Evolutionary conservation across 2,888 invertebrate genomes (phyloP), one percentile per base, ranked within the genome.

Genomic region (Drosophila vallismaia): DNA sequence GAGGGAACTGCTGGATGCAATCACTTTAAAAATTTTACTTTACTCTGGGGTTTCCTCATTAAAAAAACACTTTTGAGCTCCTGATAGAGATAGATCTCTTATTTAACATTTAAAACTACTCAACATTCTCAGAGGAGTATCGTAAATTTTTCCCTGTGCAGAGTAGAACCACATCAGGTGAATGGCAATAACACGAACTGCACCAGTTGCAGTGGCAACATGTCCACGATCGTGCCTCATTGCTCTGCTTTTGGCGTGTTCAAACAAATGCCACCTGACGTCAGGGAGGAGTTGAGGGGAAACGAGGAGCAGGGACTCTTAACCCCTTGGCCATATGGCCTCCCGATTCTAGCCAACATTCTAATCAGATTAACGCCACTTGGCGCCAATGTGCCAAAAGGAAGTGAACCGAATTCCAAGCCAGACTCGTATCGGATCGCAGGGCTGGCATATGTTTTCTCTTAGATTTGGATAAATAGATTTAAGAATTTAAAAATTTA

Each of bases 351-450:
- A 67, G 55, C 67, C 67, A 36, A 73, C 83, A 77, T 82, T 85
- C 81, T 85, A 85, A 81, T 81, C 81, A 79, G 86, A 85, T 81
- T 85, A 85, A 69, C 82, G 85, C 76, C 70, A 80, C 76, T 75
- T 76, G 85, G 85, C 81, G 85, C 76, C 82, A 76, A 78, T 75
- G 60, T 57, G 81, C 45, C 64, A 77, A 79, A 50, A 46, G 59
- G 55, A 53, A 69, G 56, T 53, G 71, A 36, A 53, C 42, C 44
- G 50, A 19, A 64, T 48, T 44, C 36, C 24, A 54, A 40, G 8
- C 4, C 9, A 29, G 59, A 45, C 45, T 1, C n/a, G 9, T 14
- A 48, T 64, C 33, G n/a, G 1, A 28, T 0, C 14, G 10, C 52
- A 66, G 64, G 64, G 64, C 28, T 66, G 53, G 40, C 38, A 9